Evolutionary conservation across 2,888 invertebrate species (phyloP), one percentile per base, ranked within the genome.

Genomic region (Lithophane ornitopus): DNA sequence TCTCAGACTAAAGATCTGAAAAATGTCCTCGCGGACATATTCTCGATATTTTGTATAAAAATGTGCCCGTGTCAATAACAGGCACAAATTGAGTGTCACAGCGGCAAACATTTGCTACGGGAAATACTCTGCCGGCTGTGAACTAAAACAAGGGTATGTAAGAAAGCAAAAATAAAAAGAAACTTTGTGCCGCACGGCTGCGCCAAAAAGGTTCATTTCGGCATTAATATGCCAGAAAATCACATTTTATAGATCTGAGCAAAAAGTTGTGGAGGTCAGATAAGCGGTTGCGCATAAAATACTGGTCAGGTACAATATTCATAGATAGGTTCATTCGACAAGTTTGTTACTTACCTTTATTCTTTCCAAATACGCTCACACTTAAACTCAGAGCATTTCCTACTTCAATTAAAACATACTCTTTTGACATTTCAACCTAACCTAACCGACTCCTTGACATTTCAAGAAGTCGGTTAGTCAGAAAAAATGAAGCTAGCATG

Each of bases 11-110:
- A 62, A 49, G 26, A 74, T 39, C 44, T 16, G 16, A 41, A 44
- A 56, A 61, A 61, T 58, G 63, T 59, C 62, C 19, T n/a, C 0
- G n/a, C 28, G 26, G 66, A 61, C 61, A 67, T 39, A 16, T 76
- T 62, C 28, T n/a, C 39, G 34, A 82, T 77, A 80, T 70, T 70
- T 82, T 39, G 59, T 65, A 52, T 4, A 8, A 61, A 61, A 58
- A 68, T 54, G 14, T 54, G 39, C 12, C 44, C 56, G 71, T 82
- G 77, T 78, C 81, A 81, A 84, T 78, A 86, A 67, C 84, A 84
- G 70, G n/a, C 44, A 19, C 56, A 80, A 77, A 85, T 86, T 76
- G 81, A 70, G 70, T 86, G 84, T 86, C 81, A 63, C 61, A 58
- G 54, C 66, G 34, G 54, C 49, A 72, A 74, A 76, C 41, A 67